Conservation (phyloP, 2,113 vertebrate genomes). For the Odocoileus virginianus region DNA sequence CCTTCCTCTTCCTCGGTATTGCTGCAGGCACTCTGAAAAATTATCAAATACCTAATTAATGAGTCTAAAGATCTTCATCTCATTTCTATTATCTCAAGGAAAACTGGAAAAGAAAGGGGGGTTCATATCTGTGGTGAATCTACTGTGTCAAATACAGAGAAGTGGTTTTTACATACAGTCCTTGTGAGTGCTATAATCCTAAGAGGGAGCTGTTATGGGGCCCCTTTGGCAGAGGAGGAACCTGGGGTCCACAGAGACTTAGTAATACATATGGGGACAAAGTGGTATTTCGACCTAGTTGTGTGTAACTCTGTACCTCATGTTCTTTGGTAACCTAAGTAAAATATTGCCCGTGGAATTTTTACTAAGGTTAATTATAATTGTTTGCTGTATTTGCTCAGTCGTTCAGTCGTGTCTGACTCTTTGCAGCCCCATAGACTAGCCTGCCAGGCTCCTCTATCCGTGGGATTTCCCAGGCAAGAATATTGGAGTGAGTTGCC, state of each 20-base stretch:
- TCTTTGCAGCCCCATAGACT: background rate
- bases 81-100: background rate
- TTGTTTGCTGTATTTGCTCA: background rate
- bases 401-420: background rate
- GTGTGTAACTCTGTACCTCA: background rate
- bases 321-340: background rate
- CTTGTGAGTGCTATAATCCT: background rate
- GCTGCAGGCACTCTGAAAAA: background rate
- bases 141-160: background rate
- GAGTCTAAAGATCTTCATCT: background rate
- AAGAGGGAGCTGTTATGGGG: background rate
- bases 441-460: background rate
- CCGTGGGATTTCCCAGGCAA: background rate
- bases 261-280: background rate
- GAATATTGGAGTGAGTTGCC: background rate
- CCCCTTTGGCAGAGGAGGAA: background rate
- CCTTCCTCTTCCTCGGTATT: background rate
- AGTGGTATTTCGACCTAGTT: background rate
- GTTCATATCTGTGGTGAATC: background rate
- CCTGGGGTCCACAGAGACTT: background rate
- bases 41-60: background rate
- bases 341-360: background rate
- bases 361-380: background rate
- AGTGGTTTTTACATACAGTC: background rate
- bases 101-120: background rate